A percentile compares a stretch with the other conserved stretches of the same genome.
Conservation (phyloP, 1,140 invertebrate species). For the Drosophila nigromelanica region DNA sequence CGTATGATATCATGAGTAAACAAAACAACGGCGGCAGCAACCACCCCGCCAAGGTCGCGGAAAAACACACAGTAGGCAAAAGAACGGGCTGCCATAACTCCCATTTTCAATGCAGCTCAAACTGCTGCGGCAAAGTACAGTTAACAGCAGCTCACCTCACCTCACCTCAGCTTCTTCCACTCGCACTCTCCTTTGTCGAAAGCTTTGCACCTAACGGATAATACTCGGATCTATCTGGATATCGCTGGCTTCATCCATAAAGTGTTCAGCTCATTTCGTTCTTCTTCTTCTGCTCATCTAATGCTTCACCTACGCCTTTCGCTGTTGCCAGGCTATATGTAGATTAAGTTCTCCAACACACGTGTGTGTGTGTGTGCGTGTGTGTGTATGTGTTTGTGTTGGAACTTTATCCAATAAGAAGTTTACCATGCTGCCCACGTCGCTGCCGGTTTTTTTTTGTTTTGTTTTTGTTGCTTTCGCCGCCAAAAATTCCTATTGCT, state of each 20-base stretch:
- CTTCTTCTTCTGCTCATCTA: conserved; percentile 8
- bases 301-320: conserved; percentile 18
- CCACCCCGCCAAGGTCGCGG: conserved; percentile 22
- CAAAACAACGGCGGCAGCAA: conserved; percentile 8
- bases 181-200: not conserved
- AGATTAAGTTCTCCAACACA: not conserved
- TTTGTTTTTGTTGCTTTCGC: conserved; percentile 20
- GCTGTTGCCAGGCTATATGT: conserved; percentile 20
- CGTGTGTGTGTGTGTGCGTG: conserved; percentile 5
- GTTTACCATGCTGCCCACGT: not conserved
- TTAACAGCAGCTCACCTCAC: conserved; percentile 8
- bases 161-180: not conserved
- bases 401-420: conserved; percentile 9
- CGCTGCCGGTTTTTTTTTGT: not conserved
- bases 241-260: conserved; percentile 14
- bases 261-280: not conserved
- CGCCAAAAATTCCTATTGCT: conserved; percentile 14
- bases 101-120: conserved; percentile 28
- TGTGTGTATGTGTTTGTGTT: not conserved
- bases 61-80: not conserved
- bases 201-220: conserved; percentile 25
- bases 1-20: conserved; percentile 38
- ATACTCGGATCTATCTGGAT: conserved; percentile 38
- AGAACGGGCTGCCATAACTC: conserved; percentile 14
- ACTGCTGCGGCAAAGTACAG: conserved; percentile 38